These are phyloP conservation scores for Ailuropoda melanoleuca DNA, from an alignment of 2,113 vertebrate genomes.

Conservation along the genomic window DNA sequence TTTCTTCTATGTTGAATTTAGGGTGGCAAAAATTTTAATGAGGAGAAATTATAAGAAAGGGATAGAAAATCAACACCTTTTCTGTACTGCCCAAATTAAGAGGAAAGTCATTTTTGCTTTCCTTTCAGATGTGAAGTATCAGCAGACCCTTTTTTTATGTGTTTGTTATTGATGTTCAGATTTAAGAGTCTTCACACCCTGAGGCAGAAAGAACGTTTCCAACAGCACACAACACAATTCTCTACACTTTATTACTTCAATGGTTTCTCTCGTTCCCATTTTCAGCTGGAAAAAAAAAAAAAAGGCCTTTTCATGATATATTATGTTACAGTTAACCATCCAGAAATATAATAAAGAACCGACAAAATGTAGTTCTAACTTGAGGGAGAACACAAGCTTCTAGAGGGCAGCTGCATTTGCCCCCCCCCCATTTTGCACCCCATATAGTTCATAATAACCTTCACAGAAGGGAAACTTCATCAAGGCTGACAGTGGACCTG, in stretches of 20 bases:
- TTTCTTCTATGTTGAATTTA: neutral
- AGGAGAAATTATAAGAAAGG: neutral
- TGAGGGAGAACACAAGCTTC: neutral
- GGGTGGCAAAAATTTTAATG: neutral
- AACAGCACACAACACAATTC: constrained; percentile 38
- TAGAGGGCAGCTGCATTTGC: neutral
- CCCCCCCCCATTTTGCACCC: neutral
- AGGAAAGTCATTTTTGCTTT: constrained; percentile 49
- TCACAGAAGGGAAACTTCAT: neutral
- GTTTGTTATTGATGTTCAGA: constrained; percentile 46
- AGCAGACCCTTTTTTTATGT: neutral
- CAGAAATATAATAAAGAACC: constrained; percentile 42
- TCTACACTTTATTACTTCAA: constrained; percentile 61
- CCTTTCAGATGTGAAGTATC: constrained; percentile 30
- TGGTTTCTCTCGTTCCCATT: constrained; percentile 48
- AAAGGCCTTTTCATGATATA: neutral
- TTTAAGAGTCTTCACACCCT: constrained; percentile 13
- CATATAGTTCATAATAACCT: neutral
- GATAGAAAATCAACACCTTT: neutral
- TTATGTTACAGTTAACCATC: neutral
- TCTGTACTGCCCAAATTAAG: neutral
- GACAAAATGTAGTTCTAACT: neutral
- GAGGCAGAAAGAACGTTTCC: constrained; percentile 41
- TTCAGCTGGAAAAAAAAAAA: neutral
- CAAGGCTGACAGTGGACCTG: neutral